Percentiles rank a stretch among this genome's conserved stretches.
These are phyloP conservation scores for Tanytarsus gracilentus DNA, from an alignment of 2,888 invertebrate genomes.

Conservation along the genomic window DNA sequence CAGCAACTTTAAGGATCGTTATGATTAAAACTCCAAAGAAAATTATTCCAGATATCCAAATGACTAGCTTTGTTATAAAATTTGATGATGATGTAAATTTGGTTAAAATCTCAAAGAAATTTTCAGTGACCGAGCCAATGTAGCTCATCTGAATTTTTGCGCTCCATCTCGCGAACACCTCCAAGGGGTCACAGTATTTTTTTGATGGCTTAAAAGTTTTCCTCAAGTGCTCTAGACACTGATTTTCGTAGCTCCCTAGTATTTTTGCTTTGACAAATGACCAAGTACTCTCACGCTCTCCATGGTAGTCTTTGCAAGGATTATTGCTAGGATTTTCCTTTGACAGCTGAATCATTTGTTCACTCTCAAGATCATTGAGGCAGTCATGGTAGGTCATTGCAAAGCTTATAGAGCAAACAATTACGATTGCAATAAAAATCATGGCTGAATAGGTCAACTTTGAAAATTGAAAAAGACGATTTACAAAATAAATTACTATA, in stretches of 20 bases:
- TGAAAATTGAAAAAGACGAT: background rate
- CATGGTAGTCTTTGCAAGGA: conserved; percentile 20
- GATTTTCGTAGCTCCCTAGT: conserved; percentile 3
- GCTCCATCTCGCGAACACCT: conserved; percentile 2
- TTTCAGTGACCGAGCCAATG: conserved; percentile 1
- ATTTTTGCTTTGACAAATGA: background rate
- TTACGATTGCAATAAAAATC: background rate
- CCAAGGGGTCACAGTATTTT: conserved; percentile 19
- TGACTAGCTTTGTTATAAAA: background rate
- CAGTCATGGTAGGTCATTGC: conserved; percentile 3
- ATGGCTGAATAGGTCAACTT: background rate
- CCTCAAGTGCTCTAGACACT: conserved; percentile 11
- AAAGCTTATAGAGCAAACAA: background rate
- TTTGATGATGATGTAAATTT: background rate
- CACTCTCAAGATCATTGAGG: conserved; percentile 9
- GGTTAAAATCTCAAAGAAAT: background rate
- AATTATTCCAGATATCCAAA: background rate
- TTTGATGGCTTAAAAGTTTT: background rate
- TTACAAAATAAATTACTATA: background rate
- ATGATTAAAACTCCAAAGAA: background rate
- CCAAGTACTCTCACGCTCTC: conserved; percentile 1
- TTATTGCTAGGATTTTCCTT: conserved; percentile 4
- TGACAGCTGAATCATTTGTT: conserved; percentile 2
- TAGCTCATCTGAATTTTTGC: conserved; percentile 20
- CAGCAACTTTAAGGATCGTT: no score